These are phyloP conservation scores for Axea sp. DNA, from an alignment of 2,888 invertebrate genomes.

Conservation along the genomic window DNA sequence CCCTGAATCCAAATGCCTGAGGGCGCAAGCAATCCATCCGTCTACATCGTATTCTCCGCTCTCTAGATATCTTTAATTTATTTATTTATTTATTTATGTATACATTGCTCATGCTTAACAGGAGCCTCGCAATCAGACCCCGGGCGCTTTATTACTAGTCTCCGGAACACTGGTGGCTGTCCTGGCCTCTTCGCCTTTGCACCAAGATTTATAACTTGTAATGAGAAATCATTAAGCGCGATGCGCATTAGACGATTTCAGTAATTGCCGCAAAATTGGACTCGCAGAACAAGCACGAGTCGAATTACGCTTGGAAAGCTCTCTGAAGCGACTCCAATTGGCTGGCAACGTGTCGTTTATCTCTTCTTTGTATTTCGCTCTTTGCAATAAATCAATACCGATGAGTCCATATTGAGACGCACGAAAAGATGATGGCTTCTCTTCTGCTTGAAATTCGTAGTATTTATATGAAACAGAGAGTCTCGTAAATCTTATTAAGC, in stretches of 20 bases:
- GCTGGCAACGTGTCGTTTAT: slow-evolving; percentile 37
- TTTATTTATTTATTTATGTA: slow-evolving; percentile 64
- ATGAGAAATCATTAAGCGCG: slow-evolving; percentile 79
- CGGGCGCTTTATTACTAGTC: slow-evolving; percentile 59
- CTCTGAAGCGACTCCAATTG: background rate
- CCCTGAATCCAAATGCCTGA: slow-evolving; percentile 30
- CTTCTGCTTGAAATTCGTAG: slow-evolving; percentile 18
- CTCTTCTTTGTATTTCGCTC: slow-evolving; percentile 33
- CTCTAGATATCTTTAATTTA: slow-evolving; percentile 56
- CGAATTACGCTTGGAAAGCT: slow-evolving; percentile 25
- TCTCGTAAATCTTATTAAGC: slow-evolving; percentile 28
- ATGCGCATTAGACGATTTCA: slow-evolving; percentile 78
- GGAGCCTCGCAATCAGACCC: slow-evolving; percentile 66
- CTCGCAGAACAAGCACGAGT: slow-evolving; percentile 56
- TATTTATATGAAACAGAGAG: slow-evolving; percentile 41
- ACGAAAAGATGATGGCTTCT: slow-evolving; percentile 26
- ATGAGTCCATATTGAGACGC: slow-evolving; percentile 54
- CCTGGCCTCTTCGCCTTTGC: slow-evolving; percentile 52
- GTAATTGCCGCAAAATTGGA: slow-evolving; percentile 77
- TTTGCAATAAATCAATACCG: slow-evolving; percentile 53
- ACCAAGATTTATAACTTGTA: slow-evolving; percentile 78
- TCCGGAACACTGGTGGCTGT: slow-evolving; percentile 54
- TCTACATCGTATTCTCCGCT: slow-evolving; percentile 42
- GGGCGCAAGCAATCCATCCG: slow-evolving; percentile 38
- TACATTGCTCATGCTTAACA: slow-evolving; percentile 64